Evolutionary conservation across 2,888 invertebrate species (phyloP), one percentile per base, ranked within the genome.

Genomic region (Pyrrhia umbra): DNA sequence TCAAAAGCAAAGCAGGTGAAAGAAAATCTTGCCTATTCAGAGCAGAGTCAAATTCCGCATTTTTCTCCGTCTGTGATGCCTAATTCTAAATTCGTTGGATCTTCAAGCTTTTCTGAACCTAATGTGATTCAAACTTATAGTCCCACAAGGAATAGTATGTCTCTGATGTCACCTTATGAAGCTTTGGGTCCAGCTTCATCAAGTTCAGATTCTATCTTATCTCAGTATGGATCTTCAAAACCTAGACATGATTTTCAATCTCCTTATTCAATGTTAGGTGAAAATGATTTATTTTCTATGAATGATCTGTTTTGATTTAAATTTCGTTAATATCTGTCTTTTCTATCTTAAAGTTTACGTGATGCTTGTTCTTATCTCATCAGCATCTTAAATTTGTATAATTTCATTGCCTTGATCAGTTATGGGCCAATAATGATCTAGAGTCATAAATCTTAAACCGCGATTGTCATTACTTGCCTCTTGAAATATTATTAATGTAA

Each of bases 141-240:
- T 1, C 75, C 73, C 15, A 69, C 82, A 2, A 83, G 87, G n/a
- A 76, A 74, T 9, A 83, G 80, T 20, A 70, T 85, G 57, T 64
- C 77, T 13, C 50, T 90, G 0, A 88, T 88, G 85, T 90, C 90
- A 0, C 90, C 90, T 0, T 90, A 90, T 30, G 90, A 90, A 64
- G 88, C 87, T 0, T 70, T 90, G 13, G 77, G 75, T 0, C 66
- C 86, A 0, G 75, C 13, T 27, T 81, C 85, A 0, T 69, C 80
- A 0, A 85, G 68, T 63, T 78, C 80, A 3, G 87, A 88, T 20
- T 62, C 82, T 0, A 66, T 77, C 34, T 20, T 81, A 2, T 72
- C 15, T 65, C 81, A 21, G 46, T 82, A 25, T 79, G 43, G 34
- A 0, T 40, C 74, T 21, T 0, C 42, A 0, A 71, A 84, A 62